Conservation (phyloP, 2,113 vertebrate species). For the Prionailurus viverrinus region DNA sequence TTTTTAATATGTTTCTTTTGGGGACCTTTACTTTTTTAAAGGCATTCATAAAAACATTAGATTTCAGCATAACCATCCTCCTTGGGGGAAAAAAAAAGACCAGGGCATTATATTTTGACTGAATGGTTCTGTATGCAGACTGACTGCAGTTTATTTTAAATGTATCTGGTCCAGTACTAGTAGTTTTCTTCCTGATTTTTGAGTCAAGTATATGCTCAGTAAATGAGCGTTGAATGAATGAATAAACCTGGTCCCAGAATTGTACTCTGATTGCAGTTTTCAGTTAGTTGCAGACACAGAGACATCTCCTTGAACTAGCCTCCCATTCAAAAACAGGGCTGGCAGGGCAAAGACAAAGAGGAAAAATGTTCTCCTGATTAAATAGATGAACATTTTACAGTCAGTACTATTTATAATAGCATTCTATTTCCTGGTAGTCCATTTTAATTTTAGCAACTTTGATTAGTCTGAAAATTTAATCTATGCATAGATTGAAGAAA, state of each 20-base stretch:
- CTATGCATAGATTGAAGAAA: neutral
- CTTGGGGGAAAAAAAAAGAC: neutral
- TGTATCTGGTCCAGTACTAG: neutral
- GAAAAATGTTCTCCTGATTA: neutral
- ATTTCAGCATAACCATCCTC: neutral
- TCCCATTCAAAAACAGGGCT: neutral
- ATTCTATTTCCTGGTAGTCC: neutral
- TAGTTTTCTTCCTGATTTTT: neutral
- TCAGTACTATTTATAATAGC: neutral
- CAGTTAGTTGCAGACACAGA: neutral
- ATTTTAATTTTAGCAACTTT: neutral
- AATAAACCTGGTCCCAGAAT: neutral
- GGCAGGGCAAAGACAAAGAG: neutral
- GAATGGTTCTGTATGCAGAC: neutral
- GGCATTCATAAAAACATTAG: neutral
- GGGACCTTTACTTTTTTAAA: neutral
- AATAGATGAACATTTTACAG: neutral
- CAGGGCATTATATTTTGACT: neutral
- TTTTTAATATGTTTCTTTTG: slow-evolving; percentile 46
- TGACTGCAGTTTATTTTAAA: neutral
- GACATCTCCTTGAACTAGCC: neutral
- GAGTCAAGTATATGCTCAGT: neutral
- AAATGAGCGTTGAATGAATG: neutral
- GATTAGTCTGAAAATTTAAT: slow-evolving; percentile 12
- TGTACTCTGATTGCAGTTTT: neutral